Percentiles rank a stretch among this genome's conserved stretches.
Evolutionary conservation across 2,113 vertebrate genomes (phyloP).

Genomic region (Poeciliopsis prolifica): DNA sequence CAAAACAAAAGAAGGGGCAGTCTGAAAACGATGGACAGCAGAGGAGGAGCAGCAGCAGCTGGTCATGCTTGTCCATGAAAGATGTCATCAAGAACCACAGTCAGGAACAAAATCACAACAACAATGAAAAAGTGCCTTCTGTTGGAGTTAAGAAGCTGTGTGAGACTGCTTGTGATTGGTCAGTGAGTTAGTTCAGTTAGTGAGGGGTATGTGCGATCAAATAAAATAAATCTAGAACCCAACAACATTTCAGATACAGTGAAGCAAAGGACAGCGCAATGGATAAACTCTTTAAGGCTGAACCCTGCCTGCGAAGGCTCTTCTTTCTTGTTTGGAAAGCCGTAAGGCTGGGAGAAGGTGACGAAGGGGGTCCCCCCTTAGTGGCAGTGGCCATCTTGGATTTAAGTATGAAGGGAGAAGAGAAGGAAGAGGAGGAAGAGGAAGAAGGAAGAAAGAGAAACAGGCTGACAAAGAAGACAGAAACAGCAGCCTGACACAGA

Average conservation of each 20-base stretch:
- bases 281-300: slow-evolving; percentile 41
- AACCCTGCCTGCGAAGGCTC: slow-evolving; percentile 54
- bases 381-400: slow-evolving; percentile 71
- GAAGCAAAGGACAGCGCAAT: slow-evolving; percentile 30
- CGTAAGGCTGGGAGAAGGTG: slow-evolving; percentile 10
- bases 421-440: slow-evolving; percentile 20
- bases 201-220: slow-evolving; percentile 60
- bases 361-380: slow-evolving; percentile 31
- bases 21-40: slow-evolving; percentile 69
- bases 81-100: slow-evolving; percentile 72
- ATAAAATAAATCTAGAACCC: slow-evolving; percentile 23
- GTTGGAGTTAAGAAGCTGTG: slow-evolving; percentile 55
- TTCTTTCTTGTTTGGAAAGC: slow-evolving; percentile 32
- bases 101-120: slow-evolving; percentile 62
- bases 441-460: slow-evolving; percentile 16
- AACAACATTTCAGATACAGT: slow-evolving; percentile 47
- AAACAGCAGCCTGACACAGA: slow-evolving; percentile 45
- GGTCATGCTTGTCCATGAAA: slow-evolving; percentile 77
- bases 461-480: slow-evolving; percentile 21
- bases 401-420: slow-evolving; percentile 47
- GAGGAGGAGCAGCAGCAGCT: slow-evolving; percentile 72
- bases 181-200: slow-evolving; percentile 76
- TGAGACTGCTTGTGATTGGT: slow-evolving; percentile 60
- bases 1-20: slow-evolving; percentile 54
- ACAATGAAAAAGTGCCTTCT: slow-evolving; percentile 31